Evolutionary conservation across 2,888 invertebrate species (phyloP), one percentile per base, ranked within the genome.

Genomic region (Tuberolachnus salignus): DNA sequence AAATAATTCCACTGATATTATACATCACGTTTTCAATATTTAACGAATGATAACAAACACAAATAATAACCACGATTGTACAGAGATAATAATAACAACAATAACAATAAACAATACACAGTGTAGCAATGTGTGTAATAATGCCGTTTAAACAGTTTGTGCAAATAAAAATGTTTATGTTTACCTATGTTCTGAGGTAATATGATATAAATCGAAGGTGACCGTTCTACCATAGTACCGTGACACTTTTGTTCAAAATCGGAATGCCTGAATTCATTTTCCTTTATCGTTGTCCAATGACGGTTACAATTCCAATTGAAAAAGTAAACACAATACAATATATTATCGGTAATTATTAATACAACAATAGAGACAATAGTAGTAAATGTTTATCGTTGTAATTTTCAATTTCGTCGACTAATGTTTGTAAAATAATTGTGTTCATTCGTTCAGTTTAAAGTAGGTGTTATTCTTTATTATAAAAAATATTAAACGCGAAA

Each of bases 261-360:
- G 16, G 44, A 10, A 63, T 61, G 61, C 26, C 49, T n/a, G 2
- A 59, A 72, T 61, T 34, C 51, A 11, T 73, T 61, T 42, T 59
- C 59, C 67, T 59, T 69, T 78, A 78, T 78, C 78, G 78, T 21
- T 51, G 66, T 51, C 59, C 75, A 78, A 78, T 78, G 69, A 78
- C 78, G 78, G 78, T 78, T 78, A 78, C 59, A 78, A 69, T 67
- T 78, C 75, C 75, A 78, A 78, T 78, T 69, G 69, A 51, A 78
- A 51, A 49, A 59, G 67, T 78, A 78, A 69, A 69, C 69, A 78
- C 42, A 59, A 67, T 75, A 26, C 19, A 61, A 53, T 34, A 34
- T 34, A 34, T 34, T 34, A 34, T 34, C 34, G 34, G 34, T 34
- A 49, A 66, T 66, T 69, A 73, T 63, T 63, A 55, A 64, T 61